Percentiles rank a stretch among this genome's conserved stretches.
These are phyloP conservation scores for Bursaphelenchus mucronatus DNA, from an alignment of 1,140 invertebrate species.

Conservation along the genomic window DNA sequence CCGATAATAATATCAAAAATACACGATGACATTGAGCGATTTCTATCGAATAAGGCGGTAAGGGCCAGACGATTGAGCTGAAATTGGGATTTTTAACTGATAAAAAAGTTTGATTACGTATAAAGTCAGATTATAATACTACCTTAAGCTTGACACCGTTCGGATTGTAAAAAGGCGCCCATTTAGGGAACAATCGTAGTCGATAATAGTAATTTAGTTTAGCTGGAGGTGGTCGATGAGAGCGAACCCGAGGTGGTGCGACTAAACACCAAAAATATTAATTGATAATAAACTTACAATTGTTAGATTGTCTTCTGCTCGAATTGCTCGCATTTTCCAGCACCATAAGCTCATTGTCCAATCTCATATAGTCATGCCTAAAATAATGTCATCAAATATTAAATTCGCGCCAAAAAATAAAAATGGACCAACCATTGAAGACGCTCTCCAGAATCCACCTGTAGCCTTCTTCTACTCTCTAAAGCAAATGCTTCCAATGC, in stretches of 20 bases:
- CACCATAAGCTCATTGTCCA: no score
- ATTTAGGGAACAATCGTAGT: slow-evolving; percentile 44
- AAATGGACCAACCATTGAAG: no score
- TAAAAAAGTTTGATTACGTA: no score
- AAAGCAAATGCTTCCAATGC: slow-evolving; percentile 16
- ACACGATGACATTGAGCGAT: slow-evolving; percentile 67
- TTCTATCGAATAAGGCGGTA: slow-evolving; percentile 10
- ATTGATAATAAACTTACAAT: not conserved
- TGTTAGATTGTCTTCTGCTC: no score
- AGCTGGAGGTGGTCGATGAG: slow-evolving; percentile 25
- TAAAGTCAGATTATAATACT: not conserved
- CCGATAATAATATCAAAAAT: slow-evolving; percentile 77
- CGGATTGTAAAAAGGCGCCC: slow-evolving; percentile 6
- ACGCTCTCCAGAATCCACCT: not conserved
- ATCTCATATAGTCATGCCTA: no score
- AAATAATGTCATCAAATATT: no score
- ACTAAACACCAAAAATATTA: not conserved
- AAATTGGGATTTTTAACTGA: no score
- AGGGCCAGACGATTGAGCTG: slow-evolving; percentile 12
- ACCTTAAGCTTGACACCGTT: slow-evolving; percentile 29
- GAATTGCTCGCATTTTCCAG: no score
- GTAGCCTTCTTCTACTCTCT: slow-evolving; percentile 5
- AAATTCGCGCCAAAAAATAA: no score
- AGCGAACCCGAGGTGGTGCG: slow-evolving; percentile 8
- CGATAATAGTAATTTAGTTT: slow-evolving; percentile 52